Percentiles rank a stretch among this genome's conserved stretches.
Evolutionary conservation across 2,888 invertebrate species (phyloP).

Genomic region (Drosophila neonasuta): DNA sequence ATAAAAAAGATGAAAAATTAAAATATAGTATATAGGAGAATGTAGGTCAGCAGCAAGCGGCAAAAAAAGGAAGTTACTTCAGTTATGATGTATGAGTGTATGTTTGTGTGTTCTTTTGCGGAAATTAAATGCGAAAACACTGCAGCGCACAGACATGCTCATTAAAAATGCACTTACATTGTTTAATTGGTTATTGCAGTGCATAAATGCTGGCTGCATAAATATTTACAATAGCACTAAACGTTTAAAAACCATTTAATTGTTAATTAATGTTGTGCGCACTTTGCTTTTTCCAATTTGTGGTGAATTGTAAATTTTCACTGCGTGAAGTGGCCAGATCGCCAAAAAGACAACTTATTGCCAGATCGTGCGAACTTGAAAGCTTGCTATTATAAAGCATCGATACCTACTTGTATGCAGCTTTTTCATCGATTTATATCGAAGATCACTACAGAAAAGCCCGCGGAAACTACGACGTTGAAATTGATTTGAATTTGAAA

Average conservation of each 20-base stretch:
- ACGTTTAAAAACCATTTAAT: constrained; percentile 10
- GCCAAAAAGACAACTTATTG: neutral
- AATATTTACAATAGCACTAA: neutral
- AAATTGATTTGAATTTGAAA: neutral
- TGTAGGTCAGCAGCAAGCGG: constrained; percentile 37
- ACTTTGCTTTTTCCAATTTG: neutral
- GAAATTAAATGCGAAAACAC: constrained; percentile 50
- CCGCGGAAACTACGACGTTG: neutral
- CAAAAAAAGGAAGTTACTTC: constrained; percentile 10
- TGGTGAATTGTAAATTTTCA: neutral
- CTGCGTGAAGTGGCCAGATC: neutral
- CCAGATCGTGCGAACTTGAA: neutral
- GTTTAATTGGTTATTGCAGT: constrained; percentile 28
- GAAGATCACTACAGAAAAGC: neutral
- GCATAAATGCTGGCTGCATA: neutral
- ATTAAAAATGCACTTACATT: constrained; percentile 32
- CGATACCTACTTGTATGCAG: neutral
- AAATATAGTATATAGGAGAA: constrained; percentile 17
- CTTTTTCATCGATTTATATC: neutral
- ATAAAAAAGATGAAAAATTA: constrained; percentile 15
- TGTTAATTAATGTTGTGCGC: neutral
- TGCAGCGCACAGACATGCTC: constrained; percentile 6
- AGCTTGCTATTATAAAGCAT: neutral
- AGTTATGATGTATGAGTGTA: neutral
- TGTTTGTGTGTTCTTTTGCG: constrained; percentile 20